Conservation (phyloP, 64 coral and sea anemone species). For the Montipora efflorescens region DNA sequence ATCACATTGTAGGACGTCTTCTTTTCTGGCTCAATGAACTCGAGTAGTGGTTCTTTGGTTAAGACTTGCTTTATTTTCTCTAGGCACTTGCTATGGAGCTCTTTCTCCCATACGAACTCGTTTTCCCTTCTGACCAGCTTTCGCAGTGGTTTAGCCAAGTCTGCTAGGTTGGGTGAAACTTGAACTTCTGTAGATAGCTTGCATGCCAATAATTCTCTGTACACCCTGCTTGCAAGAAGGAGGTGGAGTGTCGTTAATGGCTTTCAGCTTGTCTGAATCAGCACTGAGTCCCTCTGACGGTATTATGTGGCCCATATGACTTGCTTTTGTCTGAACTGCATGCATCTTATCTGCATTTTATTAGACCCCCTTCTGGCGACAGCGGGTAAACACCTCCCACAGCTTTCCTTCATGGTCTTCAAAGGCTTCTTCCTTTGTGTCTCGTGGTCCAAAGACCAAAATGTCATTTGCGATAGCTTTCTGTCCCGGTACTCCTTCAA, state of each 20-base stretch:
- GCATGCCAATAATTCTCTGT: conserved; percentile 57
- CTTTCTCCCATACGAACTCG: conserved; percentile 60
- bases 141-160: conserved; percentile 18
- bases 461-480: neutral
- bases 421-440: neutral
- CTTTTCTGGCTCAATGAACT: conserved; percentile 15
- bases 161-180: conserved; percentile 22
- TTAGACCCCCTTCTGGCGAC: conserved; percentile 11
- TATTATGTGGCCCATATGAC: neutral
- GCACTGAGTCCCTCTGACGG: neutral
- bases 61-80: neutral
- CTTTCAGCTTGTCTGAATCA: conserved; percentile 30
- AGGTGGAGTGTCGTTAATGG: conserved; percentile 44
- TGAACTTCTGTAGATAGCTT: conserved; percentile 53
- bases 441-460: neutral
- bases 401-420: no score
- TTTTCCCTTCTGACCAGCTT: conserved; percentile 35
- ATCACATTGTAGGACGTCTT: conserved; percentile 46
- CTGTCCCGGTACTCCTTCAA: neutral
- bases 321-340: neutral
- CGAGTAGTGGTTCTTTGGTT: neutral
- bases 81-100: neutral
- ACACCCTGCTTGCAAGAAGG: conserved; percentile 53
- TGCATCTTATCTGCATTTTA: conserved; percentile 30
- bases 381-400: neutral